phyloP scores from a whole-genome alignment of 2,888 invertebrate genomes.

The Trilocha varians region DNA sequence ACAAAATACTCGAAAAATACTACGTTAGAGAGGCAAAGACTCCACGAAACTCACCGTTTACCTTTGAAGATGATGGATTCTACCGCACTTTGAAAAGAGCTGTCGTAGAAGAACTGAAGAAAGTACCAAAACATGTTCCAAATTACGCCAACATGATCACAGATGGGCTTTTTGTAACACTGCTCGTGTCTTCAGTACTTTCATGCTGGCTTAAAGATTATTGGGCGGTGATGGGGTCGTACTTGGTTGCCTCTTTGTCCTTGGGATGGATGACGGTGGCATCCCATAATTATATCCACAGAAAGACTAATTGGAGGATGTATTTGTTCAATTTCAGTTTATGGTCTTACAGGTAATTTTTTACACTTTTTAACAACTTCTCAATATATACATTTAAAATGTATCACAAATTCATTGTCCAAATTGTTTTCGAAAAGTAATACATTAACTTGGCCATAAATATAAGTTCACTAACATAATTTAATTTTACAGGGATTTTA shows the following conservation, averaged over 20 bases:
- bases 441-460: too few species aligned
- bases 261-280: slow-evolving; percentile 75
- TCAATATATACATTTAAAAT: too few species aligned
- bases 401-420: too few species aligned
- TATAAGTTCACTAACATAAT: neutral
- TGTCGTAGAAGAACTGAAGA: slow-evolving; percentile 68
- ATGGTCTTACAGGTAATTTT: slow-evolving; percentile 74
- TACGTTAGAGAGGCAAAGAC: slow-evolving; percentile 75
- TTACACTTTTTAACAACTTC: neutral
- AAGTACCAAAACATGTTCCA: slow-evolving; percentile 42
- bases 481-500: slow-evolving; percentile 73
- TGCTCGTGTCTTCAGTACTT: slow-evolving; percentile 39
- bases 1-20: slow-evolving; percentile 76
- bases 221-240: slow-evolving; percentile 31
- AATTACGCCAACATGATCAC: slow-evolving; percentile 35
- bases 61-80: slow-evolving; percentile 83
- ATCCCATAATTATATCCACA: slow-evolving; percentile 87
- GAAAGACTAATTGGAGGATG: slow-evolving; percentile 84
- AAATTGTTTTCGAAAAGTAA: too few species aligned
- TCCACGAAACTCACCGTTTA: slow-evolving; percentile 80
- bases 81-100: slow-evolving; percentile 78
- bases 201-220: slow-evolving; percentile 36
- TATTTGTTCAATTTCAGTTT: slow-evolving; percentile 81
- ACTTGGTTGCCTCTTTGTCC: slow-evolving; percentile 50
- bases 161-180: slow-evolving; percentile 45